These are phyloP conservation scores for Drosophila murphyi DNA, from an alignment of 1,140 invertebrate genomes.

Conservation along the genomic window DNA sequence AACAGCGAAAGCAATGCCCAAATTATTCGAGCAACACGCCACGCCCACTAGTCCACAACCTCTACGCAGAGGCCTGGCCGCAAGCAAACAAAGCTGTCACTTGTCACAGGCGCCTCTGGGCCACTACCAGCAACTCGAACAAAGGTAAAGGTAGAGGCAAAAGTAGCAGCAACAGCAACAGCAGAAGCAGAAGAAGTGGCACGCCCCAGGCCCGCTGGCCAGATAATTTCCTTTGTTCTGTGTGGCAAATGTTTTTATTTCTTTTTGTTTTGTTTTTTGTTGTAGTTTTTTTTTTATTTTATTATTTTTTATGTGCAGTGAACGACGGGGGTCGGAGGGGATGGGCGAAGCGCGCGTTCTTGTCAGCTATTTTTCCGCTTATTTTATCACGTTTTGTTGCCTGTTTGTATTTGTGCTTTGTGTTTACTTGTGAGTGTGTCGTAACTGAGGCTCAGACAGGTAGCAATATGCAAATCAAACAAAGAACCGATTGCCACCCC, in stretches of 20 bases:
- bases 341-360: slow-evolving; percentile 18
- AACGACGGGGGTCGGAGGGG: background rate
- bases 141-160: slow-evolving; percentile 22
- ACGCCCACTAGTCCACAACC: slow-evolving; percentile 1
- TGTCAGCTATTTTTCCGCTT: slow-evolving; percentile 72
- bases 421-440: slow-evolving; percentile 56
- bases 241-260: slow-evolving; percentile 67
- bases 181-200: slow-evolving; percentile 5
- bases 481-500: slow-evolving; percentile 39
- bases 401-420: slow-evolving; percentile 37
- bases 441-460: slow-evolving; percentile 54
- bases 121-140: slow-evolving; percentile 9
- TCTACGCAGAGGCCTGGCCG: slow-evolving; percentile 14
- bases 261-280: slow-evolving; percentile 28
- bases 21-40: slow-evolving; percentile 64
- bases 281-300: slow-evolving; percentile 11
- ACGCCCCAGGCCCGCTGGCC: slow-evolving; percentile 58
- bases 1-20: slow-evolving; percentile 66
- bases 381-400: slow-evolving; percentile 69
- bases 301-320: slow-evolving; percentile 1
- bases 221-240: slow-evolving; percentile 80
- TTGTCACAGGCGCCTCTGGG: slow-evolving; percentile 56
- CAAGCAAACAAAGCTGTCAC: slow-evolving; percentile 75
- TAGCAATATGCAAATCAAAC: slow-evolving; percentile 81
- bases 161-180: background rate